These are phyloP conservation scores for Norana najaformis DNA, from an alignment of 2,888 invertebrate genomes.

Conservation along the genomic window DNA sequence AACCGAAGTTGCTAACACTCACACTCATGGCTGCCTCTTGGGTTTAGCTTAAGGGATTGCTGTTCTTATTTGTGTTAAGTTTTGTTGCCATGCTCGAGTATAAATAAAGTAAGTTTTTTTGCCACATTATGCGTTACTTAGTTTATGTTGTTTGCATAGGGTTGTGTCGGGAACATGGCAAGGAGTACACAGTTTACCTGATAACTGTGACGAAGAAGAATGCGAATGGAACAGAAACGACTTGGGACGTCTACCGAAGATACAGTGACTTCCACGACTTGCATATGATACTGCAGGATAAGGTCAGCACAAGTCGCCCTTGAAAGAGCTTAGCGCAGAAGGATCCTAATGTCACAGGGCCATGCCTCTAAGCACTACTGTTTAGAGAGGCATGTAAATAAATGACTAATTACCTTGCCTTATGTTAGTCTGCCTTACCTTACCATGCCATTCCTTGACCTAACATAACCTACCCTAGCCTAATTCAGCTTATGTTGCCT, in stretches of 20 bases:
- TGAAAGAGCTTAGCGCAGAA: neutral
- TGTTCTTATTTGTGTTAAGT: neutral
- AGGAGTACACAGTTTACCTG: slow-evolving; percentile 85
- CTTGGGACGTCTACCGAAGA: slow-evolving; percentile 88
- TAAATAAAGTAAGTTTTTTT: neutral
- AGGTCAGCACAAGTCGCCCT: slow-evolving; percentile 53
- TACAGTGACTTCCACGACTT: slow-evolving; percentile 93
- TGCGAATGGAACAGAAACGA: slow-evolving; percentile 67
- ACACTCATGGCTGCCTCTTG: neutral
- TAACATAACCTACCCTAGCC: too few relatives aligned
- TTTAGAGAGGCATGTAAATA: neutral
- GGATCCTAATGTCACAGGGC: neutral
- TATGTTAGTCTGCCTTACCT: too few relatives aligned
- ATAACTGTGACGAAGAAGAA: slow-evolving; percentile 74
- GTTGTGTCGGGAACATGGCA: slow-evolving; percentile 69
- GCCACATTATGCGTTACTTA: neutral
- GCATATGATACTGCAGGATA: slow-evolving; percentile 75
- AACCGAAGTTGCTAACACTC: neutral
- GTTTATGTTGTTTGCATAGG: slow-evolving; percentile 34
- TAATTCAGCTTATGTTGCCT: too few relatives aligned
- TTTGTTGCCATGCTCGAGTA: neutral
- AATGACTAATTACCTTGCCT: neutral
- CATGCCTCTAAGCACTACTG: neutral
- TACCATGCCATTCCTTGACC: too few relatives aligned
- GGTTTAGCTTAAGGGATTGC: neutral